A percentile compares a stretch with the other conserved stretches of the same genome.
These are phyloP conservation scores for Megaustenia siamemsis DNA, from an alignment of 2,888 invertebrate genomes.

Conservation along the genomic window DNA sequence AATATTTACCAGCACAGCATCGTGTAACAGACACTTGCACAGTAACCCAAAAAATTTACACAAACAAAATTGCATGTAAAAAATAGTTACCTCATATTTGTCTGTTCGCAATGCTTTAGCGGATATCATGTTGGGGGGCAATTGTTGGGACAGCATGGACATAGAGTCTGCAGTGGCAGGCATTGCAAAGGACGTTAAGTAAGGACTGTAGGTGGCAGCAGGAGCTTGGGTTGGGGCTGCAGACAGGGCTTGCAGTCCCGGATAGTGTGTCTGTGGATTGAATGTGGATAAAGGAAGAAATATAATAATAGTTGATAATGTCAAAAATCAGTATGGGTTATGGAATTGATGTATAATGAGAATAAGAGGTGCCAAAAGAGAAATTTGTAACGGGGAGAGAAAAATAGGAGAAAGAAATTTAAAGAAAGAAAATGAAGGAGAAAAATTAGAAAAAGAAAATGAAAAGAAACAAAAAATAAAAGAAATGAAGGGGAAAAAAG, in stretches of 20 bases:
- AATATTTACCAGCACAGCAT: not conserved
- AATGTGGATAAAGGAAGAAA: too few relatives aligned
- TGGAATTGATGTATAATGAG: too few relatives aligned
- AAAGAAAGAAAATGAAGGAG: too few relatives aligned
- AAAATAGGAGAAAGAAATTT: not conserved
- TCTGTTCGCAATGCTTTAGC: constrained; percentile 45
- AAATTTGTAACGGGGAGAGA: not conserved
- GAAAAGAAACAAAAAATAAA: too few relatives aligned
- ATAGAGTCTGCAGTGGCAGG: constrained; percentile 30
- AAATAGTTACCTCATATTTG: constrained; percentile 49
- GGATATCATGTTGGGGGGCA: constrained; percentile 36
- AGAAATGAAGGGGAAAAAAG: too few relatives aligned
- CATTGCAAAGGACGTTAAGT: constrained; percentile 41
- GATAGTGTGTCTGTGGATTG: constrained; percentile 43
- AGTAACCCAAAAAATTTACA: not conserved
- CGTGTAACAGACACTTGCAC: not conserved
- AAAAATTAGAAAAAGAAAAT: too few relatives aligned
- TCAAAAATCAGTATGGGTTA: too few relatives aligned
- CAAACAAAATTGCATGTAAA: not conserved
- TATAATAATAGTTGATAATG: too few relatives aligned
- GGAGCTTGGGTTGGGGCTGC: constrained; percentile 36
- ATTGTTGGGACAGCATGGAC: constrained; percentile 33
- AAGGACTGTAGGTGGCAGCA: constrained; percentile 41
- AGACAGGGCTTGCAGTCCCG: constrained; percentile 41
- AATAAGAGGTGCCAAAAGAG: not conserved